These are phyloP conservation scores for Xerus rutilus DNA, from an alignment of 2,797 vertebrate genomes.

Conservation along the genomic window DNA sequence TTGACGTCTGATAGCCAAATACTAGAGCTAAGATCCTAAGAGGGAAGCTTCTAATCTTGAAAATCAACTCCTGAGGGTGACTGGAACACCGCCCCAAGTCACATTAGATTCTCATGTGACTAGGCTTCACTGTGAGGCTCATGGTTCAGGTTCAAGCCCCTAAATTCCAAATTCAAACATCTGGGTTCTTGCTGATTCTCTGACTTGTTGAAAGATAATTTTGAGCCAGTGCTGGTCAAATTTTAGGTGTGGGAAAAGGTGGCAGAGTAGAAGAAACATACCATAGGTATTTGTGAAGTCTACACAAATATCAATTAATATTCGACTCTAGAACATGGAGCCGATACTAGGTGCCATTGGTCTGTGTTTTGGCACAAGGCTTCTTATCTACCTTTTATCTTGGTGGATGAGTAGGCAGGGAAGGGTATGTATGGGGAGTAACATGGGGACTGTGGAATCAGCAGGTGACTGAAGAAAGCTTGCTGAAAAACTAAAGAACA, in stretches of 20 bases:
- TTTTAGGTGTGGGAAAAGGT: background rate
- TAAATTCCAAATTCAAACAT: background rate
- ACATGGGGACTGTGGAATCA: background rate
- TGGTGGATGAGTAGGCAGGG: background rate
- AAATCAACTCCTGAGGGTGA: background rate
- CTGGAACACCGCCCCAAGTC: background rate
- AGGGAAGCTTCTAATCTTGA: background rate
- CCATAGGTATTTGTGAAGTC: background rate
- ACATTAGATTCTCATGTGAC: background rate
- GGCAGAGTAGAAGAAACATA: background rate
- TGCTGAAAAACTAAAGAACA: background rate
- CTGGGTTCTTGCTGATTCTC: background rate
- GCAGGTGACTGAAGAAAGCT: background rate
- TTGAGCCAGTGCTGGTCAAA: background rate
- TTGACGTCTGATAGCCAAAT: background rate
- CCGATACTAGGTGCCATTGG: background rate
- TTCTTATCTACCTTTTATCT: background rate
- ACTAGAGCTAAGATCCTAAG: background rate
- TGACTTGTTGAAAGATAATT: background rate
- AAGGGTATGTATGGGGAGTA: background rate
- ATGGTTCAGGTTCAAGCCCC: background rate
- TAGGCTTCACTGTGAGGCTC: background rate
- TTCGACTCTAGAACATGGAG: background rate
- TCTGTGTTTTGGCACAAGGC: background rate
- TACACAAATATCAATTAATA: slow-evolving; percentile 16